Evolutionary conservation across 2,113 vertebrate species (phyloP), one percentile per base, ranked within the genome.

Genomic region (Pelusios castaneus): DNA sequence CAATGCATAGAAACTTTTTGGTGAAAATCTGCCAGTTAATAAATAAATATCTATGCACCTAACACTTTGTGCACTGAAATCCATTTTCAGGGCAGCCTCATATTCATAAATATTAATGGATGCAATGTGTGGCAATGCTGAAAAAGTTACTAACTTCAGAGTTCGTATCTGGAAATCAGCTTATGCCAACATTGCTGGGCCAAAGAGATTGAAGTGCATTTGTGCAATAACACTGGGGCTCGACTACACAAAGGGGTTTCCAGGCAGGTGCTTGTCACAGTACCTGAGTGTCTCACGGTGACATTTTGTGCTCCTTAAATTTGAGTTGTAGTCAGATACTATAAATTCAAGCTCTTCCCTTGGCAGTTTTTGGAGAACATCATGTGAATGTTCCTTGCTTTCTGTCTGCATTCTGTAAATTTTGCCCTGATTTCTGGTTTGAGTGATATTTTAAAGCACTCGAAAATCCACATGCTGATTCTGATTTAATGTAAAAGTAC

Each of bases 101-200:
- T 84, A 13, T 10, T 93, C 47, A 91, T 89, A 55, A 92, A 90
- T 86, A 89, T 95, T 94, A 55, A 81, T 89, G 49, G 88, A 41
- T 24, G 31, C 54, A 34, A 31, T 56, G 75, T 80, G 3, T 63
- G 29, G 0, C 77, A 4, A 0, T 2, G 83, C 19, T 0, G 81
- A 1, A 24, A 79, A 92, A 95, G 56, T 93, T 94, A 70, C 41
- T 11, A 17, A 54, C 34, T 63, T 76, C 80, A 29, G 2, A 1
- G 3, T 0, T 3, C 8, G 6, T 52, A 10, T 5, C 31, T 0
- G n/a, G 45, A 4, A 1, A 4, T 3, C 25, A 21, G 1, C 2
- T 58, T 47, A 55, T 2, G 0, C 10, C 0, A 5, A 24, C 55
- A n/a, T n/a, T n/a, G 60, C 60, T 67, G 16, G n/a, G 60, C 31